Evolutionary conservation across 2,888 invertebrate genomes (phyloP).

Genomic region (Pachydiplax longipennis): DNA sequence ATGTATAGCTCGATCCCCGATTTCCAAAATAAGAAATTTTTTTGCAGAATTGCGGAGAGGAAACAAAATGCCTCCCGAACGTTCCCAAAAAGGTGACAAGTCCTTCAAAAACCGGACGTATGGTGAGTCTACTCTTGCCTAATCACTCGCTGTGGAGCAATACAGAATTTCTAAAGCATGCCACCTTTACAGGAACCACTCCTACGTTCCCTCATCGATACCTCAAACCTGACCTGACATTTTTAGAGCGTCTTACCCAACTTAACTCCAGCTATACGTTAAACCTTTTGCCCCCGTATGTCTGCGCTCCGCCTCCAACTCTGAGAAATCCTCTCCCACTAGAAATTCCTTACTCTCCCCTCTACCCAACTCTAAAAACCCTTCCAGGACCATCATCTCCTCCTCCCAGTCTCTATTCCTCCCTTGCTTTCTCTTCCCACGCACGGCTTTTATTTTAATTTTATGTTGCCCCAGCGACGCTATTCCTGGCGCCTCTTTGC

Average conservation of each 20-base stretch:
- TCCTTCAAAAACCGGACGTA: too few species aligned
- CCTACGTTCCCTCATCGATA: not conserved
- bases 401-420: not conserved
- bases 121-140: too few species aligned
- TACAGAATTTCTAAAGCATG: too few species aligned
- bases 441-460: constrained; percentile 27
- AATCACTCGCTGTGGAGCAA: too few species aligned
- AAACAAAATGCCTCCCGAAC: too few species aligned
- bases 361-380: not conserved
- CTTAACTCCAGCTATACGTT: not conserved
- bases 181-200: not conserved
- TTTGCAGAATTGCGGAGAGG: too few species aligned
- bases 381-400: not conserved
- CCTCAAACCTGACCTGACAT: not conserved
- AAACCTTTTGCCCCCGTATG: not conserved
- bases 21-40: too few species aligned
- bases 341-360: not conserved
- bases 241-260: not conserved
- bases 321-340: not conserved
- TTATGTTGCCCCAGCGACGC: constrained; percentile 27
- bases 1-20: too few species aligned
- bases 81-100: too few species aligned
- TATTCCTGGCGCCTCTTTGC: constrained; percentile 9
- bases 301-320: not conserved
- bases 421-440: not conserved